Evolutionary conservation across 2,888 invertebrate genomes (phyloP), one percentile per base, ranked within the genome.

Genomic region (Osmoderma eremita): DNA sequence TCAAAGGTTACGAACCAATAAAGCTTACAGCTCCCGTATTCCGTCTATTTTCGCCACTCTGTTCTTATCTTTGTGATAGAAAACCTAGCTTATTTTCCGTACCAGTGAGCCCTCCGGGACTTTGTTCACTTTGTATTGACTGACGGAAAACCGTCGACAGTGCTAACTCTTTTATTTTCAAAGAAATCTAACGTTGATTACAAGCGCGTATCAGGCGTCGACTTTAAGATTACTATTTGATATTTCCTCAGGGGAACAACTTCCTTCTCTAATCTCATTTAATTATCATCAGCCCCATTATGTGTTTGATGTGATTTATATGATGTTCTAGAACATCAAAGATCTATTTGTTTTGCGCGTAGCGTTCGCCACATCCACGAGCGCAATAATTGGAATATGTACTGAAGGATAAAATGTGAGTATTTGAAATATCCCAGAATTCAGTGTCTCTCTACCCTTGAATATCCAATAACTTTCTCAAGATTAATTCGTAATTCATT

Each of bases 41-140:
- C 65, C n/a, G 49, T 65, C 65, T 65, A 65, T 65, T 65, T 65
- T 58, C 48, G 65, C 39, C 45, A 65, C 54, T 54, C 49, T 61
- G 58, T 65, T 65, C 65, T 65, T 50, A 65, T 65, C 65, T 65
- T 65, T 65, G 65, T 65, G 65, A 65, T 65, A 65, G 65, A 65
- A 65, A 56, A 65, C 65, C 65, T 58, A 65, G 65, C 65, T 65
- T 65, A 65, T 65, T 65, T 65, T 65, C 58, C 58, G 65, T 65
- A 22, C 56, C 58, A 49, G 54, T 56, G 58, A 65, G 12, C 58
- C 65, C 65, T 54, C 24, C 17, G 65, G 65, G 65, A 65, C 18
- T 56, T 65, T 58, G 65, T 65, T 65, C 65, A 65, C 65, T 65
- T 65, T 65, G 65, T 65, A 56, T 65, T 56, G 58, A 39, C 58